phyloP scores from a whole-genome alignment of 2,797 vertebrate genomes.

The Kryptolebias ocellatus region DNA sequence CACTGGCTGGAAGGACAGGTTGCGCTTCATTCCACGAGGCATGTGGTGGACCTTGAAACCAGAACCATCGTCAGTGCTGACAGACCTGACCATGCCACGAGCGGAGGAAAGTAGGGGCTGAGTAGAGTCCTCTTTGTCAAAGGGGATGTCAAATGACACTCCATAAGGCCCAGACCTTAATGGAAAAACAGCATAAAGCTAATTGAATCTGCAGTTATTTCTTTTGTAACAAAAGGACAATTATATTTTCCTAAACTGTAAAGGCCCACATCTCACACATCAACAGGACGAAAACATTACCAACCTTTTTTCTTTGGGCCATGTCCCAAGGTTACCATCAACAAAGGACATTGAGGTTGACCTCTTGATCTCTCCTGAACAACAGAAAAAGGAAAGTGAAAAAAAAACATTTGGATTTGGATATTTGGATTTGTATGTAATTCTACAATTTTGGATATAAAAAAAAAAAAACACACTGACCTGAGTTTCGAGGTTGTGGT shows the following conservation, averaged over 20 bases:
- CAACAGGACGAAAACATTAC: background rate
- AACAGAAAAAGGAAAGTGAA: conserved; percentile 31
- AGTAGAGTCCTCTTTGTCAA: conserved; percentile 87
- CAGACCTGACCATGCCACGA: conserved; percentile 88
- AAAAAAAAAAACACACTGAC: conserved; percentile 66
- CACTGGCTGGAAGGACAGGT: conserved; percentile 92
- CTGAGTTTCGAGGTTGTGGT: conserved; percentile 87
- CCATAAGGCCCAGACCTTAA: conserved; percentile 92
- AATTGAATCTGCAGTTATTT: background rate
- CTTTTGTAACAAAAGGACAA: background rate
- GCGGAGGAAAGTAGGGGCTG: conserved; percentile 69
- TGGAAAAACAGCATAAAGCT: conserved; percentile 31
- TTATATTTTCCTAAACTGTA: background rate
- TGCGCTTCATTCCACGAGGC: conserved; percentile 86
- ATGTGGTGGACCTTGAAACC: conserved; percentile 83
- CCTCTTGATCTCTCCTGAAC: conserved; percentile 91
- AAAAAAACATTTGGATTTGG: background rate
- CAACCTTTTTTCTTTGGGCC: conserved; percentile 97
- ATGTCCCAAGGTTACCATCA: conserved; percentile 93
- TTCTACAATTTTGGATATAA: background rate
- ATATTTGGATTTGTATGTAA: background rate
- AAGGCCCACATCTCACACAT: background rate
- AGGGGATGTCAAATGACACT: conserved; percentile 97
- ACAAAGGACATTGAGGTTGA: conserved; percentile 98
- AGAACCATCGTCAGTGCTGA: conserved; percentile 95